phyloP scores from a whole-genome alignment of 2,113 vertebrate genomes.

The Bos indicus region DNA sequence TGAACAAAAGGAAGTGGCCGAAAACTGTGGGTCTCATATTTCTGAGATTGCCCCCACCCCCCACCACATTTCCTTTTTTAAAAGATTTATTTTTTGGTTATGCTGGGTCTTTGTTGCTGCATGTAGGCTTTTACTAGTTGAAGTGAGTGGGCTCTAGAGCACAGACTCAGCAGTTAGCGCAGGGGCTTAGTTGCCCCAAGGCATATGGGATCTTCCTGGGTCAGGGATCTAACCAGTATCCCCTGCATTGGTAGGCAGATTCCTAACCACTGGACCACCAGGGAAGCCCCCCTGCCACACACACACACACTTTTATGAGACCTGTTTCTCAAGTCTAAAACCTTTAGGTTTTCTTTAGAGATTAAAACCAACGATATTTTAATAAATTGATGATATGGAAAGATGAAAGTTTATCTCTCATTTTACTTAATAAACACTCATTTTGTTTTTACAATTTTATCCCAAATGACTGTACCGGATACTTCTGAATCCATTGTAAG shows the following conservation, averaged over 20 bases:
- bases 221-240: neutral
- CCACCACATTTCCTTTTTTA: neutral
- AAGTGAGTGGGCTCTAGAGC: neutral
- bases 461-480: neutral
- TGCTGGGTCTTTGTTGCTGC: neutral
- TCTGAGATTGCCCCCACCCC: neutral
- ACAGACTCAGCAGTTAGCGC: neutral
- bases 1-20: neutral
- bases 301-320: neutral
- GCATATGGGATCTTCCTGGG: neutral
- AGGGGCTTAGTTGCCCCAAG: neutral
- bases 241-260: neutral
- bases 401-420: neutral
- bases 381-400: neutral
- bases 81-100: neutral
- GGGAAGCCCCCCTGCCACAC: neutral
- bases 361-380: neutral
- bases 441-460: neutral
- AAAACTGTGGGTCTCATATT: neutral
- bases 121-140: neutral
- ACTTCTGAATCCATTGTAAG: neutral
- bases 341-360: neutral
- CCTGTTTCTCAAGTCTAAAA: neutral
- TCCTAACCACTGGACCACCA: neutral
- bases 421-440: constrained; percentile 5